Evolutionary conservation across 2,797 vertebrate species (phyloP).

Genomic region (Eidolon dupreanum): DNA sequence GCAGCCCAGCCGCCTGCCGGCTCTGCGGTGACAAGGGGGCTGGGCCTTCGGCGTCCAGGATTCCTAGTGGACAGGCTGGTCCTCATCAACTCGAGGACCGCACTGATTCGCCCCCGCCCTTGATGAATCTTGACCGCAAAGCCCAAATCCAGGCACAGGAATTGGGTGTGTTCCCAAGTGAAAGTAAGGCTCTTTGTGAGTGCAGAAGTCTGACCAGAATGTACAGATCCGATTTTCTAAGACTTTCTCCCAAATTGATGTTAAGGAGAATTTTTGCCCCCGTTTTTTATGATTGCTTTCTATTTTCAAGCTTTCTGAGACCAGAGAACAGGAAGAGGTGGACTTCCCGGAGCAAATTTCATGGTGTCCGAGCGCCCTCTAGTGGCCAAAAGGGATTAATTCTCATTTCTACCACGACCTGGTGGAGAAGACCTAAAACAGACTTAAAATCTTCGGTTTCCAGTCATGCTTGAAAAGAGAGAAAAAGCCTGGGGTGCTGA

Average conservation of each 20-base stretch:
- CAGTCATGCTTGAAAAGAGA: neutral
- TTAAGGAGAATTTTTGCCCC: neutral
- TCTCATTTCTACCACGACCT: accelerated
- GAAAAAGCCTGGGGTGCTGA: neutral
- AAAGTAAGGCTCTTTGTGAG: neutral
- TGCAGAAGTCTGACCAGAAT: neutral
- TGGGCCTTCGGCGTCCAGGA: accelerated
- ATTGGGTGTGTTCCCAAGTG: neutral
- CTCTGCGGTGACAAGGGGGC: neutral
- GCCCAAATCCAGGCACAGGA: too few relatives aligned
- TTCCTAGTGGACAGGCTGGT: neutral
- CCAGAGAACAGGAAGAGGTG: neutral
- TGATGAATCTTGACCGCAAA: neutral
- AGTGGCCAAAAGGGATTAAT: neutral
- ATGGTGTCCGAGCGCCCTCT: conserved; percentile 30
- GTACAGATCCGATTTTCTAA: neutral
- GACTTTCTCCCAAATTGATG: neutral
- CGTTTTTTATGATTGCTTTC: neutral
- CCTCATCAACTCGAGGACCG: accelerated
- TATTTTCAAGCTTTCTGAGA: neutral
- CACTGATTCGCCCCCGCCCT: accelerated
- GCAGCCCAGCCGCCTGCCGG: accelerated
- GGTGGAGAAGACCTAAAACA: too few relatives aligned
- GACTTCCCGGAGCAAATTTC: neutral
- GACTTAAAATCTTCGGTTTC: neutral